Evolutionary conservation across 2,797 vertebrate genomes (phyloP), one percentile per base, ranked within the genome.

Genomic region (Harpagifer antarcticus): DNA sequence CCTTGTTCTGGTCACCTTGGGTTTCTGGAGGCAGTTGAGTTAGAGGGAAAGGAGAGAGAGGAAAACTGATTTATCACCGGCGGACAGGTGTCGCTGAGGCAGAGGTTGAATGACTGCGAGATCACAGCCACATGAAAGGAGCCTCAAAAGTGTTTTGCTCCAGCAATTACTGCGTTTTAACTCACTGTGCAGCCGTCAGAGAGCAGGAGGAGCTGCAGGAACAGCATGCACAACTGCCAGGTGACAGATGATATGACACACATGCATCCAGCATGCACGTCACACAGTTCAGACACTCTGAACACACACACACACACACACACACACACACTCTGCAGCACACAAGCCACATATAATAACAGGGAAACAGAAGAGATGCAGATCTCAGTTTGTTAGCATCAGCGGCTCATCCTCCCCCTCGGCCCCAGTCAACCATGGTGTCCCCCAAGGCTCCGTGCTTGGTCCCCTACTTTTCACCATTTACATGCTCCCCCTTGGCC

Each of bases 1-100:
- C 86, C 83, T 86, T 84, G 85, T 59, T 72, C 63, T 48, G 45
- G 68, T 88, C 86, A 89, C 84, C 84, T 86, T 89, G 63, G 56
- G 60, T 83, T 86, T 84, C 69, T 66, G 69, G 53, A 54, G 56
- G 80, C 71, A 59, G 54, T 43, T n/a, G 63, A 76, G 78, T 64
- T 64, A 40, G 66, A 72, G 68, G 33, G 58, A 60, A 49, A 74
- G 60, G 52, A 56, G 66, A 45, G 64, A 23, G 5, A 33, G 42
- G n/a, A 58, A 45, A 49, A 53, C 27, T 10, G 52, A 88, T 88
- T 88, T 84, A 86, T 90, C 89, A 88, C 78, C 76, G 82, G 59
- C 78, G 80, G 81, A 80, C 79, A 85, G 84, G 58, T 79, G 70
- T 74, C 72, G 62, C 65, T 31, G 59, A 63, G 64, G 77, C 70